Percentiles rank a stretch among this genome's conserved stretches.
Conservation (phyloP, 1,140 invertebrate species). For the Drosophila orena region DNA sequence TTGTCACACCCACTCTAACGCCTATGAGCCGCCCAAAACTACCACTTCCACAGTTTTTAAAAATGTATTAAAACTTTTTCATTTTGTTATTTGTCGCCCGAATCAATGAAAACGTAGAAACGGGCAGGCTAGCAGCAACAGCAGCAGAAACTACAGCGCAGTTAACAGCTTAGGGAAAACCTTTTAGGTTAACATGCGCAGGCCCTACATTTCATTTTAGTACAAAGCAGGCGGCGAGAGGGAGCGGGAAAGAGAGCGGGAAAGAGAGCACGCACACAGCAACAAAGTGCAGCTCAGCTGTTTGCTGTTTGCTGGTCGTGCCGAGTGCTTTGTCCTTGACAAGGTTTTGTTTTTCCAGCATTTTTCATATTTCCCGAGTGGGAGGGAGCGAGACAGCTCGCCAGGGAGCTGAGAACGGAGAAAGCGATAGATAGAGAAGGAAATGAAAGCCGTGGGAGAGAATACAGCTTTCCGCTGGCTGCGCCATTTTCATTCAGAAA, state of each 20-base stretch:
- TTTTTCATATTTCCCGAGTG: slow-evolving; percentile 47
- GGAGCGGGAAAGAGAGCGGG: neutral
- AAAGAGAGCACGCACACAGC: slow-evolving; percentile 33
- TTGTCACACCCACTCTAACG: too few relatives aligned
- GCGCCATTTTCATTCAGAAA: slow-evolving; percentile 65
- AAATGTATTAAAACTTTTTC: too few relatives aligned
- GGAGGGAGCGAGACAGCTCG: slow-evolving; percentile 15
- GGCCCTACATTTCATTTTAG: slow-evolving; percentile 19
- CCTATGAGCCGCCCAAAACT: too few relatives aligned
- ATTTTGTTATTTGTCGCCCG: too few relatives aligned
- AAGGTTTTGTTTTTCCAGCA: slow-evolving; percentile 79
- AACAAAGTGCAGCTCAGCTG: slow-evolving; percentile 68
- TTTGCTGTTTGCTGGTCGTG: slow-evolving; percentile 73
- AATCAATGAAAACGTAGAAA: slow-evolving; percentile 37
- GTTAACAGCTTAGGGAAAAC: slow-evolving; percentile 20
- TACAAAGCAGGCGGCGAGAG: slow-evolving; percentile 15
- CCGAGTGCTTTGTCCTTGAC: slow-evolving; percentile 81
- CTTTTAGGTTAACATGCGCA: slow-evolving; percentile 54
- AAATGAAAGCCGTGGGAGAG: slow-evolving; percentile 26
- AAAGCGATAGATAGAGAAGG: slow-evolving; percentile 17
- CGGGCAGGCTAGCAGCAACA: slow-evolving; percentile 41
- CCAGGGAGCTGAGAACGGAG: neutral
- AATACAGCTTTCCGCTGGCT: slow-evolving; percentile 37
- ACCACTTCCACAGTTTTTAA: too few relatives aligned
- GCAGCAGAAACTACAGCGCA: neutral